Base-by-base conservation (phyloP, 2,888 invertebrate species). In the Napeogenes inachia region DNA sequence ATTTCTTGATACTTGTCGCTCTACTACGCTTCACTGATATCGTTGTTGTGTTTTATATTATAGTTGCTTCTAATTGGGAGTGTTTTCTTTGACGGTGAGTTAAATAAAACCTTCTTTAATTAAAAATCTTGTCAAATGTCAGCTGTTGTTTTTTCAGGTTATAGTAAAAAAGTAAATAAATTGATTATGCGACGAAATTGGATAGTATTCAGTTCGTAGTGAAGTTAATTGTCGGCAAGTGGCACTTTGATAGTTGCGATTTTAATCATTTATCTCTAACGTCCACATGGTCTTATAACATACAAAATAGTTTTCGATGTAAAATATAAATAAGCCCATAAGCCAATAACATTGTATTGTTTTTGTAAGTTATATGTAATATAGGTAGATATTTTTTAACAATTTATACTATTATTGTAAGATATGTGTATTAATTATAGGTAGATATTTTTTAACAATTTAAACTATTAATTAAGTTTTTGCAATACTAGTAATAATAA, bases 1-100 rank as follows among this genome's bases (percentile, higher is more conserved):
- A 78, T 74, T 77, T 78, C 77, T 78, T 74, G 76, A 71, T 76
- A 75, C 73, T 79, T 75, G 75, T 67, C 68, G 73, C 66, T 69
- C 61, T 59, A 57, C 73, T 76, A 71, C 74, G 73, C 71, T 71
- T 68, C 73, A 67, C 54, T 65, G 61, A 45, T 61, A 55, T 62
- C 60, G 62, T 64, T 63, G 59, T 64, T 66, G 64, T 67, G 64
- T 62, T 63, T 57, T 46, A 59, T 50, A 47, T 42, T 32, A 50
- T 54, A 47, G 55, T 62, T 59, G 30, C 56, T 21, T 60, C 10
- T 50, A 59, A 57, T 70, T 67, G 66, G 65, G 64, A 63, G 58
- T 65, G 60, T 63, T 61, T 53, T 47, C 55, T 46, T 53, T 42
- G 46, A 56, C 66, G 70, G 71, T 71, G 62, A 64, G 71, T 68